phyloP scores from a whole-genome alignment of 2,888 invertebrate species.

The Frankliniella intonsa region DNA sequence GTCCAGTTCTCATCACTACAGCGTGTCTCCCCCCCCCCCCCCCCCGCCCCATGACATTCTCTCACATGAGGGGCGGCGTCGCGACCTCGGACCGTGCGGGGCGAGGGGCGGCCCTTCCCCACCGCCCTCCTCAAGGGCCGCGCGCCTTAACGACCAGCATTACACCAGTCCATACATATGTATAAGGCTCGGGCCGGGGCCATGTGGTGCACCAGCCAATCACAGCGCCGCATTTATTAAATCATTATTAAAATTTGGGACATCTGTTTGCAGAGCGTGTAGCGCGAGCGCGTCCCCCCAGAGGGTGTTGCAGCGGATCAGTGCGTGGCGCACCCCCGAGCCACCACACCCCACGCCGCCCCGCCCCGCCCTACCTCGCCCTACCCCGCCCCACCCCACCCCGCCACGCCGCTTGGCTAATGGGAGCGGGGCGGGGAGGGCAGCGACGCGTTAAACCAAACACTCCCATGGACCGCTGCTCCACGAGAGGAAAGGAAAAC shows the following conservation, averaged over 20 bases:
- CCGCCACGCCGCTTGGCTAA: no score
- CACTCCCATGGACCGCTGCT: no score
- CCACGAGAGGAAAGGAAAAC: no score
- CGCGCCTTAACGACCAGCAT: constrained; percentile 10
- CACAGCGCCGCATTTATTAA: constrained; percentile 17
- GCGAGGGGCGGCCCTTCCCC: background rate
- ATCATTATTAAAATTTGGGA: constrained; percentile 18
- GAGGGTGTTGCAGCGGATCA: background rate
- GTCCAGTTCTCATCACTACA: no score
- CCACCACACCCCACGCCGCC: background rate
- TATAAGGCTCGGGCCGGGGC: background rate
- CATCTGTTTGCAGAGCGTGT: constrained; percentile 11
- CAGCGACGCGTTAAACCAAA: no score
- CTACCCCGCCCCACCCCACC: no score
- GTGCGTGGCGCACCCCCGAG: no score
- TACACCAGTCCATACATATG: constrained; percentile 16
- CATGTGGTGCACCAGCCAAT: constrained; percentile 22
- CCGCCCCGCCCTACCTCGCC: background rate
- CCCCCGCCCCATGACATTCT: no score
- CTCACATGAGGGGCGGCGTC: no score
- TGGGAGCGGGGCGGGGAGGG: no score
- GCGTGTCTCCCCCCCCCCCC: no score
- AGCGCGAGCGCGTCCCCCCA: background rate
- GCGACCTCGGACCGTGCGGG: background rate
- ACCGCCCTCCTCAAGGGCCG: background rate